Percentiles rank a stretch among this genome's conserved stretches.
Evolutionary conservation across 2,888 invertebrate genomes (phyloP).

Genomic region (Anagyrus pseudococci): DNA sequence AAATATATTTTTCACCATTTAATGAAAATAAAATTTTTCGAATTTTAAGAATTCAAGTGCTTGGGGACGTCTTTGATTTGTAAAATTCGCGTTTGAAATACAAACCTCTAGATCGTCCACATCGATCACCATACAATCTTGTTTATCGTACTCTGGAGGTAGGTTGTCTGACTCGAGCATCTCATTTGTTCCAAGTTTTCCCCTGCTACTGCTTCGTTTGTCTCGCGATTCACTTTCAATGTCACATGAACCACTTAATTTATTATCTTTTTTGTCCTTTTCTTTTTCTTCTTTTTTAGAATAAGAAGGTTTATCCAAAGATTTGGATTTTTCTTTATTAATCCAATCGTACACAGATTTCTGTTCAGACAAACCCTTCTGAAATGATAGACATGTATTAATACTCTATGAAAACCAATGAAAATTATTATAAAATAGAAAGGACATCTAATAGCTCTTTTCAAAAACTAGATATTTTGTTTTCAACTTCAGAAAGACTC

Average conservation of each 20-base stretch:
- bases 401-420: slow-evolving; percentile 14
- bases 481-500: no score
- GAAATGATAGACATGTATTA: slow-evolving; percentile 38
- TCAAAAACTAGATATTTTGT: no score
- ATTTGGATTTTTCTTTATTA: slow-evolving; percentile 58
- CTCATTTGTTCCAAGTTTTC: slow-evolving; percentile 57
- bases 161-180: slow-evolving; percentile 59
- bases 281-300: slow-evolving; percentile 56
- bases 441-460: no score
- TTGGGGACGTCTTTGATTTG: no score
- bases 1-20: no score
- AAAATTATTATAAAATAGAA: slow-evolving; percentile 5
- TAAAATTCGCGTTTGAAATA: slow-evolving; percentile 35
- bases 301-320: slow-evolving; percentile 55
- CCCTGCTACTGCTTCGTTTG: slow-evolving; percentile 48
- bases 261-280: slow-evolving; percentile 53
- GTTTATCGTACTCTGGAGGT: slow-evolving; percentile 56
- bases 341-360: slow-evolving; percentile 54
- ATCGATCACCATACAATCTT: slow-evolving; percentile 62
- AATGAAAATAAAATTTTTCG: no score
- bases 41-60: neutral
- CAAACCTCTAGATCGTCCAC: slow-evolving; percentile 60
- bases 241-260: slow-evolving; percentile 45
- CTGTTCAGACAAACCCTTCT: slow-evolving; percentile 57
- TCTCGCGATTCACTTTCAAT: slow-evolving; percentile 46